Percentiles rank a stretch among this genome's conserved stretches.
Evolutionary conservation across 2,797 vertebrate species (phyloP).

Genomic region (Ctenopoma multispine): DNA sequence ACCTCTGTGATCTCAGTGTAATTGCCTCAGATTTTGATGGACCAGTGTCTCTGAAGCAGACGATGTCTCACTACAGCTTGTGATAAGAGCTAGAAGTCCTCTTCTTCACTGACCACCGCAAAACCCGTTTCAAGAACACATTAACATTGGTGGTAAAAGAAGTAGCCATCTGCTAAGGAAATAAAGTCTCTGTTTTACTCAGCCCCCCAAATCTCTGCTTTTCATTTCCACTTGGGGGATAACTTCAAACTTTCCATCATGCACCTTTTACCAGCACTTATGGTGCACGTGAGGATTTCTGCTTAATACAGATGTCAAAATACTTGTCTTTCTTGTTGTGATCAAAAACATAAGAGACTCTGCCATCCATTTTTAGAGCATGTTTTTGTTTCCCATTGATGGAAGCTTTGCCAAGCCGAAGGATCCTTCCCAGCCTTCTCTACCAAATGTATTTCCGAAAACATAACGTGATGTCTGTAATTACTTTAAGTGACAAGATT

Average conservation of each 20-base stretch:
- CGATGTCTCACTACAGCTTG: slow-evolving; percentile 65
- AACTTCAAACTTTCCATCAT: slow-evolving; percentile 68
- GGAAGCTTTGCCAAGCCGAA: slow-evolving; percentile 53
- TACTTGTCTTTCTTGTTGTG: slow-evolving; percentile 49
- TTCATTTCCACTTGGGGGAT: slow-evolving; percentile 72
- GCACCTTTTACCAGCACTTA: slow-evolving; percentile 75
- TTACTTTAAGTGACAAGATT: slow-evolving; percentile 70
- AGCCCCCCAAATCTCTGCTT: slow-evolving; percentile 63
- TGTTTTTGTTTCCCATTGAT: slow-evolving; percentile 59
- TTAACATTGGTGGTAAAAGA: slow-evolving; percentile 60
- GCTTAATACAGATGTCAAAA: slow-evolving; percentile 74
- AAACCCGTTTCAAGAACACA: slow-evolving; percentile 53
- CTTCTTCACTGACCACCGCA: slow-evolving; percentile 47
- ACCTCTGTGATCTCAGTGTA: slow-evolving; percentile 73
- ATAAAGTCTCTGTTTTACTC: slow-evolving; percentile 57
- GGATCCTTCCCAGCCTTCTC: slow-evolving; percentile 41
- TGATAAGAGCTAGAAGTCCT: slow-evolving; percentile 65
- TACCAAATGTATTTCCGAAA: slow-evolving; percentile 56
- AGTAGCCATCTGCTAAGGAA: slow-evolving; percentile 74
- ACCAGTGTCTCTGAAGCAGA: slow-evolving; percentile 73
- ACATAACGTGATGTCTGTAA: slow-evolving; percentile 59
- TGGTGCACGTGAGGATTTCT: slow-evolving; percentile 49
- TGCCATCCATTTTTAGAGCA: slow-evolving; percentile 52
- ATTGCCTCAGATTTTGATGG: slow-evolving; percentile 76
- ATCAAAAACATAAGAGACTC: slow-evolving; percentile 61